A percentile compares a stretch with the other conserved stretches of the same genome.
phyloP scores from a whole-genome alignment of 2,113 vertebrate genomes.

The Reinhardtius hippoglossoides region DNA sequence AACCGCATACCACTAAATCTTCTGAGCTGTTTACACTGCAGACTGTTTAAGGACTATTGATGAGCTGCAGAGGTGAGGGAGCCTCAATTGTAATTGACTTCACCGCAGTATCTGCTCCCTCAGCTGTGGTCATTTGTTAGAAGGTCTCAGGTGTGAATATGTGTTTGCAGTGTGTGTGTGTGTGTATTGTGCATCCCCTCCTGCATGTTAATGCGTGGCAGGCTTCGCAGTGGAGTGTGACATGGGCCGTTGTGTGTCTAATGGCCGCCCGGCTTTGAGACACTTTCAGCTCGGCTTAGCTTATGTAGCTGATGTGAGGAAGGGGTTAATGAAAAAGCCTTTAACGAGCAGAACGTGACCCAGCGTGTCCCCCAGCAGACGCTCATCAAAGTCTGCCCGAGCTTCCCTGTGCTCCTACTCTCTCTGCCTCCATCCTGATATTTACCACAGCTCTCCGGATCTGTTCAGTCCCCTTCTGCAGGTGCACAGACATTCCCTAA shows the following conservation, averaged over 20 bases:
- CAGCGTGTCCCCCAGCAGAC: slow-evolving; percentile 32
- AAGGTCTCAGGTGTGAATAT: slow-evolving; percentile 63
- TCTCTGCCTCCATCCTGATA: slow-evolving; percentile 5
- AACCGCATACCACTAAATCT: slow-evolving; percentile 51
- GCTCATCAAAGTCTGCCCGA: slow-evolving; percentile 50
- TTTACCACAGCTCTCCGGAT: slow-evolving; percentile 21
- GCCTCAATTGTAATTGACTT: slow-evolving; percentile 65
- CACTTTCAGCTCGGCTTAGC: slow-evolving; percentile 13
- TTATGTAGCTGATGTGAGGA: slow-evolving; percentile 18
- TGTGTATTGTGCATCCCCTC: slow-evolving; percentile 2
- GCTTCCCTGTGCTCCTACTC: neutral
- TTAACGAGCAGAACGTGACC: slow-evolving; percentile 41
- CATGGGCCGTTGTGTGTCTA: slow-evolving; percentile 21
- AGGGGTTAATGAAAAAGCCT: slow-evolving; percentile 40
- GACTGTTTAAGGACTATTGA: slow-evolving; percentile 73
- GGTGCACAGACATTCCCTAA: neutral
- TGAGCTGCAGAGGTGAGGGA: slow-evolving; percentile 63
- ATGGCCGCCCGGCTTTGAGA: slow-evolving; percentile 5
- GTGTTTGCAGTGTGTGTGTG: slow-evolving; percentile 35
- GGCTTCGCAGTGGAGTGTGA: slow-evolving; percentile 26
- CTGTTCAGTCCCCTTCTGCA: slow-evolving; percentile 9
- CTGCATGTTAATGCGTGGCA: slow-evolving; percentile 58
- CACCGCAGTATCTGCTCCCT: slow-evolving; percentile 44
- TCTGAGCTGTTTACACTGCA: slow-evolving; percentile 59
- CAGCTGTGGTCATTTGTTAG: slow-evolving; percentile 51